Conservation (phyloP, 2,797 vertebrate genomes). For the Cossypha heuglini region DNA sequence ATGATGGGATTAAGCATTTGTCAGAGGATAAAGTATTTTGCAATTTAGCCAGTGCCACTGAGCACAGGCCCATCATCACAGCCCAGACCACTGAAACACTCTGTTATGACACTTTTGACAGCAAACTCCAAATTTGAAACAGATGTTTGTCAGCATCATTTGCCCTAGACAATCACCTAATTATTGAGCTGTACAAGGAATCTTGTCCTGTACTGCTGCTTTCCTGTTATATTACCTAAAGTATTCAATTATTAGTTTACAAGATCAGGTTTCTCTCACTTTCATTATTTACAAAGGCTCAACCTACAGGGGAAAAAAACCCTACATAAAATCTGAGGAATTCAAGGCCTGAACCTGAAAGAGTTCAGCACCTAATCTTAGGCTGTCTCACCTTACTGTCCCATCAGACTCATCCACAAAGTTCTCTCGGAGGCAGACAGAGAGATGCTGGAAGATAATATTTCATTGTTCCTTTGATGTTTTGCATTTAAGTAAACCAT, state of each 20-base stretch:
- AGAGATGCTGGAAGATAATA: background rate
- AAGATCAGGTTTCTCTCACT: background rate
- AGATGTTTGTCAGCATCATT: background rate
- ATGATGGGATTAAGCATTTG: background rate
- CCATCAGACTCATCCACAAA: background rate
- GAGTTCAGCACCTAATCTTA: background rate
- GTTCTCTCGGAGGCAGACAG: background rate
- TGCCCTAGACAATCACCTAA: background rate
- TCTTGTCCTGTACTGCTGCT: background rate
- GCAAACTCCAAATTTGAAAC: background rate
- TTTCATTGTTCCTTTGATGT: background rate
- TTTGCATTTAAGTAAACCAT: background rate
- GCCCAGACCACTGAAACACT: background rate
- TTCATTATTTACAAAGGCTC: slow-evolving; percentile 14
- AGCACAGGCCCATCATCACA: background rate
- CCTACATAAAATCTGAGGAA: background rate
- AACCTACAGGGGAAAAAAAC: accelerated
- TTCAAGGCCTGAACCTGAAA: background rate
- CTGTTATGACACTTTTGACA: background rate
- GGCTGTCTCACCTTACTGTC: background rate
- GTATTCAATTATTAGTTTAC: slow-evolving; percentile 14
- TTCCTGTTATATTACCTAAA: background rate
- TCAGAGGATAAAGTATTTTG: background rate
- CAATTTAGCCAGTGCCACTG: background rate
- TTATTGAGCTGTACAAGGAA: background rate